phyloP scores from a whole-genome alignment of 2,888 invertebrate genomes.

The Pediacus dermestoides region DNA sequence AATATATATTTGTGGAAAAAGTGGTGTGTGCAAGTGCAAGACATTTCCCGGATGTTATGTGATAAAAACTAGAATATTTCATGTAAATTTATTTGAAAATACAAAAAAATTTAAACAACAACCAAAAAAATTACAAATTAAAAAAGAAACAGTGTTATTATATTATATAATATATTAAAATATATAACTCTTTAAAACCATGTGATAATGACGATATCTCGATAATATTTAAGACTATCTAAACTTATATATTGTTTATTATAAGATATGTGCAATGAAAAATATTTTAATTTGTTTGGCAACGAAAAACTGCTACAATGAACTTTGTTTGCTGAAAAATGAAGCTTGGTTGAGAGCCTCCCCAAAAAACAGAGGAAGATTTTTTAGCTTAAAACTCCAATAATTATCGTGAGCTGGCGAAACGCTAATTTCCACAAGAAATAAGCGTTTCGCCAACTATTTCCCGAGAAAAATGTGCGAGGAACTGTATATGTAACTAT shows the following conservation, averaged over 20 bases:
- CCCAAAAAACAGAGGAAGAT: too few relatives aligned
- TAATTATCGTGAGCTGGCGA: too few relatives aligned
- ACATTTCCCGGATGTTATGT: constrained; percentile 19
- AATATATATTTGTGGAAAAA: constrained; percentile 12
- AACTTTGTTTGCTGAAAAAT: too few relatives aligned
- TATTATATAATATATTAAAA: too few relatives aligned
- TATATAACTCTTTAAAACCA: constrained; percentile 32
- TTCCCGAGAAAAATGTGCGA: too few relatives aligned
- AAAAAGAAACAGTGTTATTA: constrained; percentile 32
- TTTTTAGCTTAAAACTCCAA: too few relatives aligned
- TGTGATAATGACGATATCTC: constrained; percentile 48
- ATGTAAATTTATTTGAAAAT: constrained; percentile 27
- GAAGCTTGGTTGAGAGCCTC: too few relatives aligned
- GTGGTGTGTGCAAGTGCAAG: constrained; percentile 9
- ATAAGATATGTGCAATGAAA: constrained; percentile 42
- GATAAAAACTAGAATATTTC: constrained; percentile 18
- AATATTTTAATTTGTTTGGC: constrained; percentile 40
- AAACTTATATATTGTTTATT: constrained; percentile 36
- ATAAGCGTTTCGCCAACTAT: too few relatives aligned
- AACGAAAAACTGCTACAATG: constrained; percentile 43
- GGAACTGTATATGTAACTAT: too few relatives aligned
- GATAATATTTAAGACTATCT: constrained; percentile 34
- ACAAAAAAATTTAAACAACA: too few relatives aligned
- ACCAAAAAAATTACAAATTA: too few relatives aligned
- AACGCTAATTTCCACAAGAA: too few relatives aligned